Conservation (phyloP, 2,888 invertebrate species). For the Drosophila mimetica region DNA sequence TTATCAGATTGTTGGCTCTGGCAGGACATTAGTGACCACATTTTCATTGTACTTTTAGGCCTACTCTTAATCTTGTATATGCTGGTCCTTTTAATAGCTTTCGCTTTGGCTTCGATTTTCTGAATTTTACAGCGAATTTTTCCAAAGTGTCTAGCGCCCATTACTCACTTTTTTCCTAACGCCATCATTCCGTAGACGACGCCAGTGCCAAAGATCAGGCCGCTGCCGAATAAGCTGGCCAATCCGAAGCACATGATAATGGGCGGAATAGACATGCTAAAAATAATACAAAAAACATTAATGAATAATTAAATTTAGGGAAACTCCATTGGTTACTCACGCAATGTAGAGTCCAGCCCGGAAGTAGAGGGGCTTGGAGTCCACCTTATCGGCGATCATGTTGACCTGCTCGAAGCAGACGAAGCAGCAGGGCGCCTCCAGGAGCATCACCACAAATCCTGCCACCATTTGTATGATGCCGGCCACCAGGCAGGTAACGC, state of each 20-base stretch:
- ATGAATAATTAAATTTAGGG: neutral
- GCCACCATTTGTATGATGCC: slow-evolving; percentile 95
- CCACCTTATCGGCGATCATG: slow-evolving; percentile 92
- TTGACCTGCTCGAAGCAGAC: slow-evolving; percentile 98
- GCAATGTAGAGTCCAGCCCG: slow-evolving; percentile 93
- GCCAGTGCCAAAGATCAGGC: slow-evolving; percentile 94
- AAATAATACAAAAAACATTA: slow-evolving; percentile 6
- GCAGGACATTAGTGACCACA: too few species aligned
- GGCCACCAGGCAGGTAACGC: slow-evolving; percentile 89
- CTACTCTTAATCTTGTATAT: too few species aligned
- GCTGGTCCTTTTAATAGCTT: too few species aligned
- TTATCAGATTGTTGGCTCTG: too few species aligned
- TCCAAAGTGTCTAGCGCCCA: neutral
- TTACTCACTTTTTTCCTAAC: slow-evolving; percentile 96
- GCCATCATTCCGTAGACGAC: slow-evolving; percentile 97
- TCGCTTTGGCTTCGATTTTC: neutral
- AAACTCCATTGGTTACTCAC: slow-evolving; percentile 86
- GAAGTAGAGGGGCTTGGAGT: slow-evolving; percentile 94
- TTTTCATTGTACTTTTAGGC: too few species aligned
- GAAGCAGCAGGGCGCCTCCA: slow-evolving; percentile 99
- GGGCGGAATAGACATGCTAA: slow-evolving; percentile 92
- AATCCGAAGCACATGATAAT: slow-evolving; percentile 91
- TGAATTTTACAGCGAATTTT: neutral
- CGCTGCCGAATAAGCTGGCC: slow-evolving; percentile 93
- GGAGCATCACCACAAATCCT: slow-evolving; percentile 93